phyloP scores from a whole-genome alignment of 2,888 invertebrate genomes.

The Andrena hattorfiana region DNA sequence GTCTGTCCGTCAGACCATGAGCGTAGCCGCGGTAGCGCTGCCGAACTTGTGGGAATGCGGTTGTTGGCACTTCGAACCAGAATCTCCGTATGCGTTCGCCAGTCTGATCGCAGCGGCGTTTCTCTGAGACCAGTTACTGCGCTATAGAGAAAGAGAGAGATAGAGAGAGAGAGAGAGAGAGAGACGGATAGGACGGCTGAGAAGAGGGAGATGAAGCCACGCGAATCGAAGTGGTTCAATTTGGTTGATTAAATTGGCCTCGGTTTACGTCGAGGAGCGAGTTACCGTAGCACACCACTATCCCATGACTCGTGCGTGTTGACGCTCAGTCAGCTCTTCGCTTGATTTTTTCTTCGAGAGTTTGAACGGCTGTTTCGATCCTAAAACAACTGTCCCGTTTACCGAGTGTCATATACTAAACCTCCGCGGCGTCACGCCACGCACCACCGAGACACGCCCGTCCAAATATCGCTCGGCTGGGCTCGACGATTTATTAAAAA shows the following conservation, averaged over 20 bases:
- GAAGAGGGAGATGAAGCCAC: slow-evolving; percentile 19
- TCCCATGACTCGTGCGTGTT: slow-evolving; percentile 10
- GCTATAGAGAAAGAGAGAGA: neutral
- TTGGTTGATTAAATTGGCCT: slow-evolving; percentile 72
- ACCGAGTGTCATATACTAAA: neutral
- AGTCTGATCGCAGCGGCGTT: neutral
- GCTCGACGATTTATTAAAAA: slow-evolving; percentile 10
- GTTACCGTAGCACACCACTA: slow-evolving; percentile 14
- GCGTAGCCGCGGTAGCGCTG: neutral
- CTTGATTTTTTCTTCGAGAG: slow-evolving; percentile 16
- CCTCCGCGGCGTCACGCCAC: neutral
- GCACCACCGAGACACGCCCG: neutral
- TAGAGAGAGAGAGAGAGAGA: slow-evolving; percentile 4
- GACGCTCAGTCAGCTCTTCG: slow-evolving; percentile 6
- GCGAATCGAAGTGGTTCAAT: slow-evolving; percentile 69
- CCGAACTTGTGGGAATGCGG: neutral
- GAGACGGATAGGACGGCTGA: neutral
- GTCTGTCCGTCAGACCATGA: neutral
- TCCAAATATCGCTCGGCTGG: neutral
- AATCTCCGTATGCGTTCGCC: neutral
- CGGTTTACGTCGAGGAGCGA: slow-evolving; percentile 50
- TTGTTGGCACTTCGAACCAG: neutral
- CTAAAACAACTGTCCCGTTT: neutral
- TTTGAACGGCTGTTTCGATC: slow-evolving; percentile 9
- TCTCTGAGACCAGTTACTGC: too few relatives aligned